phyloP scores from a whole-genome alignment of 1,140 invertebrate genomes.

The Steinernema feltiae region DNA sequence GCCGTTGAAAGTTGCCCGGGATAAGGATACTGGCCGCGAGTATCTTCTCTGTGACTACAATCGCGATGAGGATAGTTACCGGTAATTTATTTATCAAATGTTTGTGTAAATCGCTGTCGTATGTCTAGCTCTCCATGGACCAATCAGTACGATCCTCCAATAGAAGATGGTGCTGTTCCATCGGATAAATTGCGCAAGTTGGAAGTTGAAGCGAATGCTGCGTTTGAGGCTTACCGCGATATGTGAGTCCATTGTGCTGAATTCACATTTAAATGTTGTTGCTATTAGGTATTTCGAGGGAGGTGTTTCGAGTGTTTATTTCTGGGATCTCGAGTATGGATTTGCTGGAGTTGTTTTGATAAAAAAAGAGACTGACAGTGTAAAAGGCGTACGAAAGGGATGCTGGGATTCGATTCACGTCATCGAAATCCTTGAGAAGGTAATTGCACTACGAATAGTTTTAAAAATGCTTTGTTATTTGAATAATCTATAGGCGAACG shows the following conservation, averaged over 20 bases:
- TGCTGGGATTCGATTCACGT: constrained; percentile 99
- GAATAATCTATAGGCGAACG: constrained; percentile 71
- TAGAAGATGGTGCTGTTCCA: constrained; percentile 96
- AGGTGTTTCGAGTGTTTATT: constrained; percentile 95
- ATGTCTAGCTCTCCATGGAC: constrained; percentile 88
- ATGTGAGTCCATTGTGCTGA: constrained; percentile 66
- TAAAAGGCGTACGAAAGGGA: constrained; percentile 82
- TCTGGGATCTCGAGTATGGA: constrained; percentile 91
- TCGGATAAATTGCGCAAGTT: constrained; percentile 87
- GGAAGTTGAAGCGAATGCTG: constrained; percentile 94
- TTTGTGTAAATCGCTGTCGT: constrained; percentile 18
- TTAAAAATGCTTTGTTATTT: constrained; percentile 25
- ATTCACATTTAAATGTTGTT: constrained; percentile 17
- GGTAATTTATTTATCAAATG: constrained; percentile 64
- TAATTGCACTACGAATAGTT: too few relatives aligned
- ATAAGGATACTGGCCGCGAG: constrained; percentile 77
- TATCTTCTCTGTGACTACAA: constrained; percentile 98
- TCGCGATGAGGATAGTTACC: constrained; percentile 95
- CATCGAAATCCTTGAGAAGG: constrained; percentile 76
- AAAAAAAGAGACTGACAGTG: constrained; percentile 88
- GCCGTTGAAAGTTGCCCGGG: constrained; percentile 91
- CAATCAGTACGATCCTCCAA: constrained; percentile 91
- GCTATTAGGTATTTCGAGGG: constrained; percentile 79
- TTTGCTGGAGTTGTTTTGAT: constrained; percentile 98
- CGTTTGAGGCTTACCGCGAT: constrained; percentile 96